phyloP scores from a whole-genome alignment of 2,113 vertebrate genomes.

The Lepus timidus region DNA sequence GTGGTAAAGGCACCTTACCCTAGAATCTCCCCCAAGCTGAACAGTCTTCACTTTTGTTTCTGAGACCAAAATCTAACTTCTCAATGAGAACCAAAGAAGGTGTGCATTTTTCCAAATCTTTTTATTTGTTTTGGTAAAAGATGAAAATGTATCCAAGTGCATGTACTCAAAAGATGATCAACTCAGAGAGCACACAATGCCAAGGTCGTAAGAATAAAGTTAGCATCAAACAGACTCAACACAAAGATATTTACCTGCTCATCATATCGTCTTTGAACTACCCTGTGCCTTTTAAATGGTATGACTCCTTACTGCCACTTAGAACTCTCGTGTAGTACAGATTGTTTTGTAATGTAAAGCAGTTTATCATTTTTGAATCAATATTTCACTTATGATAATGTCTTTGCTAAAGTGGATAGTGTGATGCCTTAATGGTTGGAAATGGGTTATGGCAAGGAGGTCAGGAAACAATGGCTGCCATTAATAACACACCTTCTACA shows the following conservation, averaged over 20 bases:
- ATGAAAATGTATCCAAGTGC: not conserved
- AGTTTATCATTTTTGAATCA: conserved; percentile 79
- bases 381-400: conserved; percentile 87
- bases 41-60: not conserved
- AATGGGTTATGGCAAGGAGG: conserved; percentile 84
- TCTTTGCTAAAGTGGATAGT: conserved; percentile 83
- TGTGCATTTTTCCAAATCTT: not conserved
- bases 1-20: not conserved
- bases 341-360: conserved; percentile 71
- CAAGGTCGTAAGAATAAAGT: not conserved
- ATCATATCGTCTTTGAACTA: not conserved
- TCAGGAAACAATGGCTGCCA: conserved; percentile 79
- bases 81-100: not conserved
- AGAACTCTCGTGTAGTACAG: conserved; percentile 63
- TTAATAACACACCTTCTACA: conserved; percentile 82
- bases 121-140: conserved; percentile 43
- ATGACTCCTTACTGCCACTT: not conserved
- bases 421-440: conserved; percentile 86
- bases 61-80: not conserved
- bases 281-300: not conserved
- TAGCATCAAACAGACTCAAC: not conserved
- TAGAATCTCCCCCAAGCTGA: not conserved
- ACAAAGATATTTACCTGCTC: not conserved
- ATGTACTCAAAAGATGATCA: not conserved
- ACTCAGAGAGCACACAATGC: not conserved